Base-by-base conservation (phyloP, 2,113 vertebrate species). In the Ceuthmochares aereus region DNA sequence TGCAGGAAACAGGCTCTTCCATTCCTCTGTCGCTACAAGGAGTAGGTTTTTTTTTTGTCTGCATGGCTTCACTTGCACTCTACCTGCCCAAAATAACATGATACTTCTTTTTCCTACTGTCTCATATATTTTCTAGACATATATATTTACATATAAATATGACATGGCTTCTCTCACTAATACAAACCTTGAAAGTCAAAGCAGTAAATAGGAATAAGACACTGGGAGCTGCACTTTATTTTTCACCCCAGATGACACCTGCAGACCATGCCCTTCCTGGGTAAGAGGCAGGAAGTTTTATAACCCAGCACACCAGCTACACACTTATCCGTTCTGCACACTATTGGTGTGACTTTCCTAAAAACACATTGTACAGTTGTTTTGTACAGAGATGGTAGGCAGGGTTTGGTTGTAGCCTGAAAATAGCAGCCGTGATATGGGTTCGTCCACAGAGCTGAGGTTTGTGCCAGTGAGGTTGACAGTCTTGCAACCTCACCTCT, bases 221-320 rank as follows among this genome's bases (percentile, higher is more conserved):
- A 40, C 1, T 69, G 66, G 58, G 74, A 91, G n/a, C 49, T 88
- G 84, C n/a, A 56, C 19, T 84, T 81, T 84, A 87, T 90, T 96
- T 89, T 93, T 92, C 60, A 89, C 56, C 73, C 78, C 52, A 67
- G 66, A 40, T 43, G 85, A 81, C 90, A 96, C 85, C 90, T 95
- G 92, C 93, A 84, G 90, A 90, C 92, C 96, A 51, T 94, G 79
- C 95, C 88, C 95, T 94, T 97, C 92, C 96, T 96, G 92, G 58
- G 92, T 94, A 68, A 59, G 79, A 78, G 83, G 45, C 93, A 95
- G 95, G 95, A 94, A 97, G 58, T 86, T 90, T 93, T 78, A 30
- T 64, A 92, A 86, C 47, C 19, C 67, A 52, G 37, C 60, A 63
- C 49, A 59, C 11, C 66, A 78, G 49, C 52, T 89, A 92, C 56